phyloP scores from a whole-genome alignment of 2,888 invertebrate species.

The Anodontia alba region DNA sequence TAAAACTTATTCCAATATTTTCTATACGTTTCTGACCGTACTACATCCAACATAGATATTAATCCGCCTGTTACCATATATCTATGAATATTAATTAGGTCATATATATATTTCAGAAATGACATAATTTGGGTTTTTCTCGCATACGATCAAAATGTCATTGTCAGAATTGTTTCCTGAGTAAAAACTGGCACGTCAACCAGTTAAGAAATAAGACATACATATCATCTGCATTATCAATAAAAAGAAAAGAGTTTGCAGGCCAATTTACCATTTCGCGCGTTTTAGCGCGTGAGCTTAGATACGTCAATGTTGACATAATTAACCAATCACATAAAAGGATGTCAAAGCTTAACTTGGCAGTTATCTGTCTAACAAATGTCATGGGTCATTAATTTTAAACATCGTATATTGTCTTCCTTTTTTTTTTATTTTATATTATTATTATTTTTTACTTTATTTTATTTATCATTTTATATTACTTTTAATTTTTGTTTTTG shows the following conservation, averaged over 20 bases:
- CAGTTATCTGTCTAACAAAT: neutral
- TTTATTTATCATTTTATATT: no score
- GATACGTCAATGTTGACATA: conserved; percentile 9
- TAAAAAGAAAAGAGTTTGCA: no score
- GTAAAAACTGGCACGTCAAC: no score
- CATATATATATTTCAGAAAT: neutral
- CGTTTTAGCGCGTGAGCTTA: neutral
- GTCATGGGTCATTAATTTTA: neutral
- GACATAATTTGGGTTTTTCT: neutral
- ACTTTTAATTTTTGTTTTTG: no score
- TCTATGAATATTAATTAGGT: conserved; percentile 78
- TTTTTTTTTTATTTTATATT: no score
- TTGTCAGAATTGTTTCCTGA: no score
- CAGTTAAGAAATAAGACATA: no score
- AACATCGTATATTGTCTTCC: no score
- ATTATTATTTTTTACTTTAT: no score
- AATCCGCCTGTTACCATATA: conserved; percentile 58
- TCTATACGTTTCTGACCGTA: conserved; percentile 65
- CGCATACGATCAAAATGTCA: no score
- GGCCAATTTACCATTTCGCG: neutral
- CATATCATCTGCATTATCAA: no score
- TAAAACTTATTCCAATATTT: conserved; percentile 46
- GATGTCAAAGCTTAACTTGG: neutral
- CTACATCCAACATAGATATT: conserved; percentile 49
- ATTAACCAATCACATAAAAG: conserved; percentile 16